A percentile compares a stretch with the other conserved stretches of the same genome.
Conservation (phyloP, 2,113 vertebrate species). For the Podarcis cretensis region DNA sequence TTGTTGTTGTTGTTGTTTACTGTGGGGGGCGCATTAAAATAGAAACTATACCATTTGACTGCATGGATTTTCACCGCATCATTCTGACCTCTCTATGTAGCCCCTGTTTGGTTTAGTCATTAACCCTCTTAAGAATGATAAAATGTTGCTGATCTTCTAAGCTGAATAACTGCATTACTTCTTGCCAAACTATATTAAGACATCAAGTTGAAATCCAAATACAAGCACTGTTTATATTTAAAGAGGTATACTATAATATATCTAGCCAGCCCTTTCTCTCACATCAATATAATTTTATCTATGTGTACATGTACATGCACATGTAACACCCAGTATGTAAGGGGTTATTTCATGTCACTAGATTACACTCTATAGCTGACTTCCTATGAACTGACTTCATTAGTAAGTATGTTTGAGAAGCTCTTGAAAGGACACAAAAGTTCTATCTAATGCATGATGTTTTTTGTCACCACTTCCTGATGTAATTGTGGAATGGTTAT, state of each 20-base stretch:
- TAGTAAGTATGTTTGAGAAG: neutral
- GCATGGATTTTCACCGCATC: conserved; percentile 55
- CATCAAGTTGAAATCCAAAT: conserved; percentile 16
- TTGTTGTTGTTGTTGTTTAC: too few species aligned
- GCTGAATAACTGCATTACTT: neutral
- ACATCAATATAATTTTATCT: neutral
- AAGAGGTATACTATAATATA: neutral
- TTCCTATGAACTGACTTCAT: neutral
- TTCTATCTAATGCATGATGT: neutral
- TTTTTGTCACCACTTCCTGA: neutral
- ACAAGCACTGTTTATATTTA: neutral
- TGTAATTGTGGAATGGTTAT: neutral
- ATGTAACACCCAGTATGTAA: neutral
- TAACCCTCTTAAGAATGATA: conserved; percentile 9
- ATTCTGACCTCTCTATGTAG: conserved; percentile 11
- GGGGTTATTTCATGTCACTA: neutral
- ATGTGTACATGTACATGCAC: neutral
- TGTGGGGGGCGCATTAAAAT: neutral
- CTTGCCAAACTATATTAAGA: conserved; percentile 45
- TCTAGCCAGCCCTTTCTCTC: neutral
- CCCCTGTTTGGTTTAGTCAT: conserved; percentile 13
- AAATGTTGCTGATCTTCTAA: neutral
- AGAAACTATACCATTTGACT: conserved; percentile 25
- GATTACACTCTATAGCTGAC: too few species aligned
- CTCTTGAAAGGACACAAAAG: neutral